Evolutionary conservation across 2,888 invertebrate genomes (phyloP), one percentile per base, ranked within the genome.

Genomic region (Anagyrus pseudococci): DNA sequence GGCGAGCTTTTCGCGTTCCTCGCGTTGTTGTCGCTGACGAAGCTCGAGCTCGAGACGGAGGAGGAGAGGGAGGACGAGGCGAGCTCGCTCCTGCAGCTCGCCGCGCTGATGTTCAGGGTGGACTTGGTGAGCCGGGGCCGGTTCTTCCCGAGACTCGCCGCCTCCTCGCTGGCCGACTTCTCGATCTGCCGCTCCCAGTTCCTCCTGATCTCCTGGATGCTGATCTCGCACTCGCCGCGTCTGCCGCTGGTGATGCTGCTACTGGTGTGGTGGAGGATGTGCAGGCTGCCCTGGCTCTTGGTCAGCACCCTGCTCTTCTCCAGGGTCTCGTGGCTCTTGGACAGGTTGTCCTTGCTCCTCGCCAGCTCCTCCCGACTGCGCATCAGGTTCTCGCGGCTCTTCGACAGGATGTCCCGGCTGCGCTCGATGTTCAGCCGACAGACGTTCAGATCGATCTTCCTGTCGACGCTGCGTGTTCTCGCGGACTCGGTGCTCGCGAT

Each of bases 171-270:
- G 10, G 40, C 20, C 8, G 67, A 67, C 52, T 70, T 66, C 13
- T 70, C 64, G 8, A 71, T 71, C 57, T 79, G 79, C 3, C 70
- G 73, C 53, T 80, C 79, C 80, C 80, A 80, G 50, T 77, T 80
- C 20, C 72, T 68, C 1, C 76, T 68, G 4, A 80, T 73, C 29
- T 80, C 78, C 55, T 75, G 74, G 17, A 80, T 79, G 44, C 67
- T 75, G 20, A 72, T 64, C 55, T 76, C 73, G 4, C 69, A 66
- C 23, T 72, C 73, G 1, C 71, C 59, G 15, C 71, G 59, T 29
- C 65, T 67, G 22, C 52, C 15, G 33, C 4, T 37, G 33, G 6
- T 29, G 29, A 4, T 29, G 29, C 29, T 29, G 29, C 29, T 29
- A 10, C 10, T 10, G 29, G 4, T 55, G 15, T n/a, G 15, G 0